Conservation (phyloP, 2,888 invertebrate species). For the Sceliomorpha sp. region DNA sequence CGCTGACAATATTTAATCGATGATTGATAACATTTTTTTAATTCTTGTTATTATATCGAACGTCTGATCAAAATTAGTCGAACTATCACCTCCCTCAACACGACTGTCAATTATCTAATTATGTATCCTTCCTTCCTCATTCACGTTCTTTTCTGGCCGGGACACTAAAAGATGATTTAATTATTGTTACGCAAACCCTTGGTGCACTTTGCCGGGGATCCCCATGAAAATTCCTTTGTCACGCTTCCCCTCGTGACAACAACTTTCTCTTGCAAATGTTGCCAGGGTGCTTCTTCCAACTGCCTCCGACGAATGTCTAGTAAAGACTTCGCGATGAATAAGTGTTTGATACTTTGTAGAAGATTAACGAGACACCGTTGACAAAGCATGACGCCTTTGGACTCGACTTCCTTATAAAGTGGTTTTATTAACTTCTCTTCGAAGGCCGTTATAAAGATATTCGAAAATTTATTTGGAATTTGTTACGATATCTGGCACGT, state of each 20-base stretch:
- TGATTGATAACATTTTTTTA: constrained; percentile 44
- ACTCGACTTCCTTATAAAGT: constrained; percentile 44
- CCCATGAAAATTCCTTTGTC: constrained; percentile 57
- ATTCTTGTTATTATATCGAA: constrained; percentile 23
- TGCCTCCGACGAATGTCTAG: constrained; percentile 5
- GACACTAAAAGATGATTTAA: constrained; percentile 66
- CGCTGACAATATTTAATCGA: constrained; percentile 43
- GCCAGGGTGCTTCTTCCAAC: not conserved
- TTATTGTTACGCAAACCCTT: constrained; percentile 66
- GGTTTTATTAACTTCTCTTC: constrained; percentile 9
- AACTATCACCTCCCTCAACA: constrained; percentile 59
- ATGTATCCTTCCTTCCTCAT: constrained; percentile 50
- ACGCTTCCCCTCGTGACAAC: constrained; percentile 46
- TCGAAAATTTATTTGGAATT: too few relatives aligned
- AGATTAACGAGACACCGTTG: constrained; percentile 48
- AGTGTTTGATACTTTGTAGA: constrained; percentile 42
- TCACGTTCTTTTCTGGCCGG: constrained; percentile 55
- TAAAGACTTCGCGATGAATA: constrained; percentile 39
- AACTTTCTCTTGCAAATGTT: constrained; percentile 11
- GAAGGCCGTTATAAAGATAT: too few relatives aligned
- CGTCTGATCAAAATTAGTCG: constrained; percentile 68
- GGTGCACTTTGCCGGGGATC: constrained; percentile 18
- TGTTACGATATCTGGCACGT: too few relatives aligned
- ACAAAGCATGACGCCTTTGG: constrained; percentile 43
- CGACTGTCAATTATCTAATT: constrained; percentile 68